Conservation (phyloP, 2,797 vertebrate genomes). For the Dendrocincla fuliginosa region DNA sequence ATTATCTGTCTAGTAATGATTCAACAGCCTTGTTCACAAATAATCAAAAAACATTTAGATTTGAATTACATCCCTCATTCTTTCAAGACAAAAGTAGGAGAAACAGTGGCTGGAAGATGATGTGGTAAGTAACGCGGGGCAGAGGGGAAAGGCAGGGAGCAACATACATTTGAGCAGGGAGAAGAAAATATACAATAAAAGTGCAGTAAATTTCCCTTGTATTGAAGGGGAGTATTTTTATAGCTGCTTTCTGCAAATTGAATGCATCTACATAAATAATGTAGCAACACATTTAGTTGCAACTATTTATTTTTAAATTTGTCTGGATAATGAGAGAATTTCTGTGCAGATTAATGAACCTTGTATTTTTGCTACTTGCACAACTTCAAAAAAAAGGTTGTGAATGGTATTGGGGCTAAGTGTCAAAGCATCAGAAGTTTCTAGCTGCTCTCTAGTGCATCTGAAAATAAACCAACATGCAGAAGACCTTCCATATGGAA, state of each 20-base stretch:
- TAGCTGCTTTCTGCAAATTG: slow-evolving; percentile 51
- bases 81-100: slow-evolving; percentile 8
- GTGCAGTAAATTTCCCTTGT: slow-evolving; percentile 23
- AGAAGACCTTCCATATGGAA: background rate
- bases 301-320: slow-evolving; percentile 54
- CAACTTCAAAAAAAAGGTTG: background rate
- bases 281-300: slow-evolving; percentile 32
- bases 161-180: background rate
- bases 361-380: background rate
- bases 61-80: background rate
- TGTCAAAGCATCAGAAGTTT: background rate
- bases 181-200: slow-evolving; percentile 26
- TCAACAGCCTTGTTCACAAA: slow-evolving; percentile 12
- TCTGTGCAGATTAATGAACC: background rate
- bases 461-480: background rate
- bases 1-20: slow-evolving; percentile 13
- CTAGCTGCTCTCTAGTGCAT: background rate
- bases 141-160: background rate
- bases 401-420: background rate
- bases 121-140: background rate
- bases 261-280: slow-evolving; percentile 56
- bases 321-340: slow-evolving; percentile 4
- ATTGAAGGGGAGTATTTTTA: slow-evolving; percentile 45
- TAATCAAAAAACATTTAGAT: slow-evolving; percentile 34
- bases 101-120: slow-evolving; percentile 1